Base-by-base conservation (phyloP, 2,113 vertebrate species). In the Anas platyrhynchos region DNA sequence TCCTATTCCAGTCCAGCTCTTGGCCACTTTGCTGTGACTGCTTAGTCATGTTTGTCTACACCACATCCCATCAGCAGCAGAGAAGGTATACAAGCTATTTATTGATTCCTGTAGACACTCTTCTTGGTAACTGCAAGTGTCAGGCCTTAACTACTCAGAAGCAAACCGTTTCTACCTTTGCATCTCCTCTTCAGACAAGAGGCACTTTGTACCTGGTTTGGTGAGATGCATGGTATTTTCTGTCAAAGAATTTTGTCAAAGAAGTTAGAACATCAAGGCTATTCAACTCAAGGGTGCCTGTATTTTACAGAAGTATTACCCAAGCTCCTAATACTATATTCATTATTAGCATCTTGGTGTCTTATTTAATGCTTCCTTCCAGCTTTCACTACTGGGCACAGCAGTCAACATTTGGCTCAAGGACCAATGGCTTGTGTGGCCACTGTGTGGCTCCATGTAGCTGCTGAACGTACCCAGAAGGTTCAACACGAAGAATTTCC, bases 271-370 rank as follows among this genome's bases (percentile, higher is more conserved):
- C 29, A n/a, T 16, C 61, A 56, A 0, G 13, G 62, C 52, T 41
- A 3, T 2, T 77, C 55, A 4, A 1, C 41, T 38, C 12, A 78
- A 59, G 0, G 0, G 59, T 16, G n/a, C 34, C 5, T 9, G 3
- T 6, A 32, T 50, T 43, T 78, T 48, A 76, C 41, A 78, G 32
- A 76, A 55, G 46, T 16, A 34, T 10, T 75, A 81, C 18, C 55
- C 17, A n/a, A 52, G 56, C 41, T 88, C 55, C 36, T 21, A 27
- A 54, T 65, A 72, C 16, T 38, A 23, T 55, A 61, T 46, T 72
- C 71, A 82, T 71, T 83, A 93, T 4, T 69, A 68, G 31, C 81
- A 91, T 48, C 27, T n/a, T 87, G 20, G 46, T 21, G 46, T 50
- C 67, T 92, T 76, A 79, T 65, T 82, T 65, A 88, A 73, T 3